Evolutionary conservation across 2,888 invertebrate genomes (phyloP).

Genomic region (Leptopterna dolabrata): DNA sequence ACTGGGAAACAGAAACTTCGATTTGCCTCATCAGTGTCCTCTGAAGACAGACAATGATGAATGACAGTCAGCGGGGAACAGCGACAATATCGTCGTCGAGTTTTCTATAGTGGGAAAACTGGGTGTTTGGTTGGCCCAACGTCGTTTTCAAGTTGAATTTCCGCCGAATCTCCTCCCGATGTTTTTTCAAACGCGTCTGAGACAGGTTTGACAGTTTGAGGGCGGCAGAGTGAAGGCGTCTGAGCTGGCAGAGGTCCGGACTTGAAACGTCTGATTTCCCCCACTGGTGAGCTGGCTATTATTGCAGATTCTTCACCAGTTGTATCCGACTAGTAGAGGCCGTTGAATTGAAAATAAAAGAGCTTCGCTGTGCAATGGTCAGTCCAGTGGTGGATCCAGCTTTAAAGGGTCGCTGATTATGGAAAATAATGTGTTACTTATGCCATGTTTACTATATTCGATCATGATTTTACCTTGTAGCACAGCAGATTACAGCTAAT

Average conservation of each 20-base stretch:
- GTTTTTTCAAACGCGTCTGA: not conserved
- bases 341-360: no score
- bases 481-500: no score
- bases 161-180: not conserved
- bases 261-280: not conserved
- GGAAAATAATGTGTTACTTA: no score
- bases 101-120: not conserved
- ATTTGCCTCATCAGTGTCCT: constrained; percentile 26
- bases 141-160: not conserved
- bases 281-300: not conserved
- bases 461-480: no score
- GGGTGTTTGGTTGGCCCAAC: not conserved
- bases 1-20: not conserved
- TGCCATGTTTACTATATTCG: no score
- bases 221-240: not conserved
- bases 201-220: not conserved
- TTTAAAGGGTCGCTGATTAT: no score
- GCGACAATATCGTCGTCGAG: not conserved
- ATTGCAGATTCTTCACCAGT: no score
- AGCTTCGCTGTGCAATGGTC: no score
- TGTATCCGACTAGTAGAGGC: no score
- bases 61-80: not conserved
- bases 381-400: no score
- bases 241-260: not conserved
- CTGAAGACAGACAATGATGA: constrained; percentile 25